Evolutionary conservation across 2,797 vertebrate species (phyloP).

Genomic region (Coregonus ussuriensis): DNA sequence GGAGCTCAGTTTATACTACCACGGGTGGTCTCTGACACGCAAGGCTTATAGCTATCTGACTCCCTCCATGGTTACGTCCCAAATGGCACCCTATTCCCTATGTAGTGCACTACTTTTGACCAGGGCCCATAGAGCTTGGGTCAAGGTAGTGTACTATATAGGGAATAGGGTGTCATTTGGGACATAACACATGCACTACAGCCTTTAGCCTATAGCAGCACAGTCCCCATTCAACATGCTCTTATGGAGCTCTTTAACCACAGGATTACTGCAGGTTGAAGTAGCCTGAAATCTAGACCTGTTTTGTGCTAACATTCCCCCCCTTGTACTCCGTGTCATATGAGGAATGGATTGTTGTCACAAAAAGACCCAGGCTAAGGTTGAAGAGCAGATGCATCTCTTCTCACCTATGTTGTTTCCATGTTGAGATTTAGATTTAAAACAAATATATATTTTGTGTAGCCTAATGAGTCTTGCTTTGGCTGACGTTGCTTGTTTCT

Average conservation of each 20-base stretch:
- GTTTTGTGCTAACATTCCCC: neutral
- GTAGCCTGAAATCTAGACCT: neutral
- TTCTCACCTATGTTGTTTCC: neutral
- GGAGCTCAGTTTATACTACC: constrained; percentile 30
- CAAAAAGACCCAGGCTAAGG: neutral
- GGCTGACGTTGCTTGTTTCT: neutral
- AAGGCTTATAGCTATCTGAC: constrained; percentile 29
- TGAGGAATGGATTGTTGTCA: neutral
- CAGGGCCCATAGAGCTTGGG: neutral
- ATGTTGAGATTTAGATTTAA: neutral
- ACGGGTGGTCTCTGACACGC: constrained; percentile 42
- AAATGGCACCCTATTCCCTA: neutral
- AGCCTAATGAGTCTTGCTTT: neutral
- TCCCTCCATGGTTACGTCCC: neutral
- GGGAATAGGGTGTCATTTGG: neutral
- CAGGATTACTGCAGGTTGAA: constrained; percentile 3
- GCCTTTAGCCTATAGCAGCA: neutral
- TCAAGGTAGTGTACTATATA: neutral
- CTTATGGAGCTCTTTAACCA: neutral
- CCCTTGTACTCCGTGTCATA: neutral
- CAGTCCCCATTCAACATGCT: neutral
- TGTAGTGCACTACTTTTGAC: neutral
- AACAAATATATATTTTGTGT: neutral
- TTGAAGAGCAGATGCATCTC: neutral
- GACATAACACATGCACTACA: neutral